These are phyloP conservation scores for Eublepharis macularius DNA, from an alignment of 2,113 vertebrate genomes.

Conservation along the genomic window DNA sequence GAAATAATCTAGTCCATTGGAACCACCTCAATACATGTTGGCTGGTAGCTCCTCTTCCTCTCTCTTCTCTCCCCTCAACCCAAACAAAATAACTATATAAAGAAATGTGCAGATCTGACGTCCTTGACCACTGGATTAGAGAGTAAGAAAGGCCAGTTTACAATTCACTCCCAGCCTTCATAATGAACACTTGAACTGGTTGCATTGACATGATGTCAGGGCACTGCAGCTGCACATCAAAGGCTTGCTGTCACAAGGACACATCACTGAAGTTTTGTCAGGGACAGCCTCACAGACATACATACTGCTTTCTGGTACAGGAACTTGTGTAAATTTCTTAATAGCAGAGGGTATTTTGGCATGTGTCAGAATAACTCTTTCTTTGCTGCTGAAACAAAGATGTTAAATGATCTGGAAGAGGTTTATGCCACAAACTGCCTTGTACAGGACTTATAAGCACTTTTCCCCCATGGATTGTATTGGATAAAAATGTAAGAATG, in stretches of 20 bases:
- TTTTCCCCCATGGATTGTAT: not conserved
- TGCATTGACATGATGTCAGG: constrained; percentile 49
- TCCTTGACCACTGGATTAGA: constrained; percentile 52
- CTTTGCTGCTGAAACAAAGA: constrained; percentile 34
- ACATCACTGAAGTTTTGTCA: constrained; percentile 45
- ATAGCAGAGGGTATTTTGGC: constrained; percentile 33
- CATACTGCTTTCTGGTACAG: constrained; percentile 31
- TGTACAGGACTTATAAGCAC: not conserved
- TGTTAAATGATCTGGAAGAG: not conserved
- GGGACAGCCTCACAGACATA: constrained; percentile 34
- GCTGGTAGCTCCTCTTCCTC: not conserved
- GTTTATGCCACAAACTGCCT: not conserved
- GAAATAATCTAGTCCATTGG: not conserved
- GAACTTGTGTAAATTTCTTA: constrained; percentile 41
- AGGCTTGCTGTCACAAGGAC: constrained; percentile 56
- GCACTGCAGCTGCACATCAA: constrained; percentile 62
- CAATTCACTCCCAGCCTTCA: constrained; percentile 45
- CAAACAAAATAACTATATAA: constrained; percentile 6
- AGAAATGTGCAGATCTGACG: constrained; percentile 17
- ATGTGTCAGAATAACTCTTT: constrained; percentile 39
- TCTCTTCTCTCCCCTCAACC: not conserved
- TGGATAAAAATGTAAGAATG: not conserved
- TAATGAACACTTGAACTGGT: constrained; percentile 53
- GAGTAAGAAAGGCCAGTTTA: constrained; percentile 45
- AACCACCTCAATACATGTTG: constrained; percentile 7